Base-by-base conservation (phyloP, 2,797 vertebrate species). In the Gymnothorax javanicus region DNA sequence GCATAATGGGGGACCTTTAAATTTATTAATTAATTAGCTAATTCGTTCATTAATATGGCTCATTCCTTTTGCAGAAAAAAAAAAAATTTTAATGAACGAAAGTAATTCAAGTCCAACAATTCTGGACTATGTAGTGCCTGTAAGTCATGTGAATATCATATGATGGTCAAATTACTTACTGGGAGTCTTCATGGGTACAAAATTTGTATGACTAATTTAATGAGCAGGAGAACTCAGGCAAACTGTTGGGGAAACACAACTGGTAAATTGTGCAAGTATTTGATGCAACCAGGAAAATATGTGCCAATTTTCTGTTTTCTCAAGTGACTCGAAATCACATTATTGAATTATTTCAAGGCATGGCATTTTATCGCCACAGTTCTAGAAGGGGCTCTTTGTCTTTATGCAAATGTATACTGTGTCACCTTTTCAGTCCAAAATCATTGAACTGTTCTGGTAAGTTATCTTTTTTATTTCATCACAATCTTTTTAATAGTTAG, bases 211-310 rank as follows among this genome's bases (percentile, higher is more conserved):
- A 25, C 6, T 69, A 69, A 73, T 33, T 33, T 12, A 73, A 73
- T 73, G 9, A 33, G 33, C 4, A 43, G 33, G 4, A 43, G 11
- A 73, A 27, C 2, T 25, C 7, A 25, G n/a, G 25, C n/a, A 33
- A 73, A 33, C 69, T 73, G 69, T 43, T 73, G 25, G 69, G 15
- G 27, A 73, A 25, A 73, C 27, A 33, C 69, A 43, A 27, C 33
- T 73, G 69, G 69, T 69, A 69, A 69, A 69, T 69, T 69, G 67
- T 25, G 67, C 67, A 69, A 69, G 23, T 69, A 69, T n/a, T 69
- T 69, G 8, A 7, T 69, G 67, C 69, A 73, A 73, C 69, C 13
- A 11, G 27, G 69, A 73, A 73, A 73, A 73, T 77, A 52, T 77
- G 73, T 52, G 73, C 13, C 43, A 50, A 23, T 17, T 77, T 50